Percentiles rank a stretch among this genome's conserved stretches.
phyloP scores from a whole-genome alignment of 2,113 vertebrate genomes.

The Catharus minimus region DNA sequence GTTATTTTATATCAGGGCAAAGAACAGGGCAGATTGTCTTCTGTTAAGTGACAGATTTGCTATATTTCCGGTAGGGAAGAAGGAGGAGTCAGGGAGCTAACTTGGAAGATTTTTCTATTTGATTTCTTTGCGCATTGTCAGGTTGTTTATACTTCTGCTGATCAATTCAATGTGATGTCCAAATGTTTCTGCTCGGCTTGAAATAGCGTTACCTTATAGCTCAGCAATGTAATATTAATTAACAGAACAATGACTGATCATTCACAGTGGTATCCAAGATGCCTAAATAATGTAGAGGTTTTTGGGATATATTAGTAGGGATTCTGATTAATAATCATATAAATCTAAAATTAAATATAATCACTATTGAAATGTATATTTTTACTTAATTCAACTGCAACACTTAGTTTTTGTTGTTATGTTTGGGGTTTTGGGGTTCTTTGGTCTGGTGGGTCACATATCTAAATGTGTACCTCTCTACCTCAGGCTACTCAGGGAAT shows the following conservation, averaged over 20 bases:
- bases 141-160: background rate
- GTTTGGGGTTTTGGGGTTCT: background rate
- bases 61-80: fast-evolving
- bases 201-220: background rate
- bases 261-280: background rate
- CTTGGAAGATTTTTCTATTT: background rate
- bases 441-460: background rate
- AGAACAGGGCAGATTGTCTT: background rate
- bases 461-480: background rate
- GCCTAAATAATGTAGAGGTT: background rate
- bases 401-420: background rate
- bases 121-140: background rate
- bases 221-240: background rate
- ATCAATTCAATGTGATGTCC: background rate
- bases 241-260: background rate
- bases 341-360: background rate
- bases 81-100: background rate
- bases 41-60: background rate
- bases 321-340: background rate
- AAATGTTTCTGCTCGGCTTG: background rate
- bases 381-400: background rate
- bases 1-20: background rate
- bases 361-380: background rate
- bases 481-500: background rate
- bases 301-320: background rate